phyloP scores from a whole-genome alignment of 2,888 invertebrate species.

The Psylliodes chrysocephalus region DNA sequence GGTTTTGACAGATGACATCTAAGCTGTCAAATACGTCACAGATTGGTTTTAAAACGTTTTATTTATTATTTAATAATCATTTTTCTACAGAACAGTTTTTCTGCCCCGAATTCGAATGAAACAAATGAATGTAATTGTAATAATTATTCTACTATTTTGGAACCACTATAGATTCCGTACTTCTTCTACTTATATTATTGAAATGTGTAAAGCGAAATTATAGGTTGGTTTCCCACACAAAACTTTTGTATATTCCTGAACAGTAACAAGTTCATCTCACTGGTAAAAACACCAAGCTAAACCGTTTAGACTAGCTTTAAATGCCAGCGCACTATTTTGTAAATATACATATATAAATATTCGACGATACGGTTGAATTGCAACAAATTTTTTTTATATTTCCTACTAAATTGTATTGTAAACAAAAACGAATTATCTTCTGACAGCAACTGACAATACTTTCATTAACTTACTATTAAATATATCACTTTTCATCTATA shows the following conservation, averaged over 20 bases:
- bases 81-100: slow-evolving; percentile 45
- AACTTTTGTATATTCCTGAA: slow-evolving; percentile 56
- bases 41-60: too few relatives aligned
- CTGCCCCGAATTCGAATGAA: slow-evolving; percentile 6
- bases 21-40: too few relatives aligned
- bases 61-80: background rate
- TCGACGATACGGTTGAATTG: slow-evolving; percentile 35
- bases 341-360: slow-evolving; percentile 35
- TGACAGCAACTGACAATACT: too few relatives aligned
- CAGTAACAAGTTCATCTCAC: slow-evolving; percentile 58
- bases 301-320: slow-evolving; percentile 59
- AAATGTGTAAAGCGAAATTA: slow-evolving; percentile 17
- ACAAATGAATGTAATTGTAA: slow-evolving; percentile 12
- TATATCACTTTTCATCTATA: too few relatives aligned
- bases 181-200: slow-evolving; percentile 17
- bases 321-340: slow-evolving; percentile 57
- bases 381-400: slow-evolving; percentile 41
- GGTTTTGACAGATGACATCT: too few relatives aligned
- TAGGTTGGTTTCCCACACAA: slow-evolving; percentile 31
- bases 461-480: too few relatives aligned
- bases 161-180: slow-evolving; percentile 36
- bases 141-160: slow-evolving; percentile 21
- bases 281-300: slow-evolving; percentile 63
- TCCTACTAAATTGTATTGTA: too few relatives aligned
- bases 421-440: too few relatives aligned